Percentiles rank a stretch among this genome's conserved stretches.
phyloP scores from a whole-genome alignment of 1,140 invertebrate genomes.

The Pogonognathellus flavescens region DNA sequence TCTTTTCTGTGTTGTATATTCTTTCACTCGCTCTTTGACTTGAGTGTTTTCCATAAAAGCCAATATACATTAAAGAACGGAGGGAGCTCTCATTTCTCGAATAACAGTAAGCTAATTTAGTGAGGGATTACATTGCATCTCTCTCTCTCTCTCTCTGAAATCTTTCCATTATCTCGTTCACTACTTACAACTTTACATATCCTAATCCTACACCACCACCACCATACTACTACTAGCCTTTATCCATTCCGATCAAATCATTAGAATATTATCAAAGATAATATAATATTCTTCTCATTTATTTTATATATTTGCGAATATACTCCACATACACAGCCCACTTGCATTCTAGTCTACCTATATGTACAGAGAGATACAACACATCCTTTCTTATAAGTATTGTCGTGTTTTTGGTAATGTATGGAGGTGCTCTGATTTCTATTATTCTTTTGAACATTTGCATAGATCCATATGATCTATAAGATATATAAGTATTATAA shows the following conservation, averaged over 20 bases:
- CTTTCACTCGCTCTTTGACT: no score
- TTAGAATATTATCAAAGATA: no score
- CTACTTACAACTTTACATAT: no score
- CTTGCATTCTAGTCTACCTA: neutral
- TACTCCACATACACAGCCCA: no score
- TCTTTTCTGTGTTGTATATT: no score
- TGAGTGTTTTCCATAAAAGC: conserved; percentile 22
- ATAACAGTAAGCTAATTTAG: conserved; percentile 27
- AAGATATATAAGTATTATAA: no score
- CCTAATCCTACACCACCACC: no score
- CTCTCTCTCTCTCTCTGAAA: neutral
- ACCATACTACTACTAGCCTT: no score
- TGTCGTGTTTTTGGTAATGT: neutral
- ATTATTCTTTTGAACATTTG: neutral
- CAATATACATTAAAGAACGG: neutral
- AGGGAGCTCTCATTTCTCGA: conserved; percentile 18
- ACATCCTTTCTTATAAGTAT: neutral
- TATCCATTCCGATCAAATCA: no score
- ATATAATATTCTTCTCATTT: no score
- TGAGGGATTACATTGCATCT: conserved; percentile 13
- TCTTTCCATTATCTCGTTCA: neutral
- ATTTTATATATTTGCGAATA: no score
- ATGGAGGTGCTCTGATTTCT: conserved; percentile 5
- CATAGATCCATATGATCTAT: no score
- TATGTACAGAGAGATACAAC: neutral